Base-by-base conservation (phyloP, 2,113 vertebrate genomes). In the Pterocles gutturalis region DNA sequence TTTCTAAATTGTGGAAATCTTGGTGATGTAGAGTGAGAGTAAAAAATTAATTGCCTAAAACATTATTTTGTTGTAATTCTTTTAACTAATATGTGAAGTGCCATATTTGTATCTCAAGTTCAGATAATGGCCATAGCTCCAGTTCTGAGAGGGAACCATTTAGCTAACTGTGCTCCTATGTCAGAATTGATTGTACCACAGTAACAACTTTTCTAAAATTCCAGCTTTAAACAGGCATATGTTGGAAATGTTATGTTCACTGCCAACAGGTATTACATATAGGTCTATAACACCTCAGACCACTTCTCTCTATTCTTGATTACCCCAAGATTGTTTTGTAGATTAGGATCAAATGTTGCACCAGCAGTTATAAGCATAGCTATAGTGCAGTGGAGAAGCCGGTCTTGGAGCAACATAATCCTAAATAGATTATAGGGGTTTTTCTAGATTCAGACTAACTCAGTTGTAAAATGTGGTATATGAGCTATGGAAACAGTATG, bases 41-140 rank as follows among this genome's bases (percentile, higher is more conserved):
- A 95, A 96, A 95, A 97, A 97, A 97, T 96, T 97, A 98, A 98
- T 98, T 98, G 89, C 90, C 46, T 98, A 95, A 98, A 98, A 78
- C 54, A 84, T 96, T 95, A 94, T 91, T 97, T 97, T 97, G 57
- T 95, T 96, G 90, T 95, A 93, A 93, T 96, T 97, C 81, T 95
- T 95, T 83, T 89, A 96, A 92, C 24, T 67, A 88, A 90, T 84
- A 83, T 93, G 66, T 93, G 62, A 93, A 96, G 81, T 92, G 82
- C 33, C 71, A 93, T 91, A 72, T 92, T 90, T 94, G 64, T 85
- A 96, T 51, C 65, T 94, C 77, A 82, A 41, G 58, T 93, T 98
- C 95, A 91, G 84, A 60, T 95, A 97, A 73, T 41, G 46, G 41
- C 38, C 69, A 34, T 26, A 77, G 36, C 55, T 89, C 43, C 20